phyloP scores from a whole-genome alignment of 2,113 vertebrate genomes.

The Forbesichthys agassizii region DNA sequence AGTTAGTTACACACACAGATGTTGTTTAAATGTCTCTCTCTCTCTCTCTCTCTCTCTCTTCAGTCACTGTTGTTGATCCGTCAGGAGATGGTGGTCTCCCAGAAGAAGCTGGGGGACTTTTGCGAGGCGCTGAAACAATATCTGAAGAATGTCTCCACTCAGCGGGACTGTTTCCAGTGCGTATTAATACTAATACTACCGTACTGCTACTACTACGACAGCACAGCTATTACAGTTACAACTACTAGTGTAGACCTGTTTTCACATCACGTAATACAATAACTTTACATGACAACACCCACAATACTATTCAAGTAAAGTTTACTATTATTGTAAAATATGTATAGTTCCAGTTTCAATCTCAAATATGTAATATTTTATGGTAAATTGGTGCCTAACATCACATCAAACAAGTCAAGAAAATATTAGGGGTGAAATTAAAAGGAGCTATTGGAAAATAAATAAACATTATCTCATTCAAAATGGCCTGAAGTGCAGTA shows the following conservation, averaged over 20 bases:
- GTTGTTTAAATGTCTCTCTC: not conserved
- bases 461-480: too few species aligned
- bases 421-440: too few species aligned
- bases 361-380: too few species aligned
- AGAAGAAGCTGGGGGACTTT: constrained; percentile 90
- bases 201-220: not conserved
- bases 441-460: too few species aligned
- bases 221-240: constrained; percentile 1
- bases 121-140: constrained; percentile 92
- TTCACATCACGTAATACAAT: not conserved
- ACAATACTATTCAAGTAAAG: too few species aligned
- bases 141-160: constrained; percentile 86
- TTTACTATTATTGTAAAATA: too few species aligned
- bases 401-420: too few species aligned
- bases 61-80: constrained; percentile 91
- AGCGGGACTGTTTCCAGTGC: constrained; percentile 93
- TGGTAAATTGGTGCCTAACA: too few species aligned
- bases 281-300: too few species aligned
- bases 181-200: constrained; percentile 51
- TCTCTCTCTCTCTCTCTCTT: not conserved
- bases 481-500: too few species aligned
- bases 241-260: not conserved
- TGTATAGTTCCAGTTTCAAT: too few species aligned
- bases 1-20: not conserved
- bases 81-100: constrained; percentile 90